These are phyloP conservation scores for Apoda limacodes DNA, from an alignment of 2,888 invertebrate species.

Conservation along the genomic window DNA sequence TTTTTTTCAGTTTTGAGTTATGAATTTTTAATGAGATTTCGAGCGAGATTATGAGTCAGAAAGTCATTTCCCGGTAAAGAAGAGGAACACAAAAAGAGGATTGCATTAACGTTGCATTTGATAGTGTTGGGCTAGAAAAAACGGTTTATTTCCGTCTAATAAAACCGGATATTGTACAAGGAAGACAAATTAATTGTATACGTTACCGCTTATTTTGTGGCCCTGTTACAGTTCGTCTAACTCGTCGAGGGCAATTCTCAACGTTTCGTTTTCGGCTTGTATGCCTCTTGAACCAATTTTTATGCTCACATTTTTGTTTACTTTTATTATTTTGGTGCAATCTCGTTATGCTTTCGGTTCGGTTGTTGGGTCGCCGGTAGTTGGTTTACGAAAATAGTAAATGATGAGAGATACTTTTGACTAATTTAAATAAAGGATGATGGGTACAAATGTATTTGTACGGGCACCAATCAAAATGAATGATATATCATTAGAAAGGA, in stretches of 20 bases:
- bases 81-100: slow-evolving; percentile 47
- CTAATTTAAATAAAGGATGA: no score
- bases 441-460: no score
- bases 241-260: slow-evolving; percentile 59
- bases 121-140: slow-evolving; percentile 38
- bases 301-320: slow-evolving; percentile 33
- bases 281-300: slow-evolving; percentile 53
- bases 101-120: slow-evolving; percentile 57
- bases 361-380: no score
- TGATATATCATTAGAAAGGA: no score
- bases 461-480: no score
- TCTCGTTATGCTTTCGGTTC: slow-evolving; percentile 30
- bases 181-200: no score
- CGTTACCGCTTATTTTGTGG: slow-evolving; percentile 25
- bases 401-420: no score
- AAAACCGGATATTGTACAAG: no score
- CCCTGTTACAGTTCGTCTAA: slow-evolving; percentile 36
- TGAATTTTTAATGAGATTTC: slow-evolving; percentile 75
- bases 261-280: slow-evolving; percentile 54
- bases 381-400: no score
- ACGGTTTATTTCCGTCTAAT: no score
- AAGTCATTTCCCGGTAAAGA: slow-evolving; percentile 69
- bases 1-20: slow-evolving; percentile 69
- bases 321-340: slow-evolving; percentile 49
- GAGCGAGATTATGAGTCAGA: slow-evolving; percentile 70